Evolutionary conservation across 2,888 invertebrate species (phyloP), one percentile per base, ranked within the genome.

Genomic region (Cheilosia variabilis): DNA sequence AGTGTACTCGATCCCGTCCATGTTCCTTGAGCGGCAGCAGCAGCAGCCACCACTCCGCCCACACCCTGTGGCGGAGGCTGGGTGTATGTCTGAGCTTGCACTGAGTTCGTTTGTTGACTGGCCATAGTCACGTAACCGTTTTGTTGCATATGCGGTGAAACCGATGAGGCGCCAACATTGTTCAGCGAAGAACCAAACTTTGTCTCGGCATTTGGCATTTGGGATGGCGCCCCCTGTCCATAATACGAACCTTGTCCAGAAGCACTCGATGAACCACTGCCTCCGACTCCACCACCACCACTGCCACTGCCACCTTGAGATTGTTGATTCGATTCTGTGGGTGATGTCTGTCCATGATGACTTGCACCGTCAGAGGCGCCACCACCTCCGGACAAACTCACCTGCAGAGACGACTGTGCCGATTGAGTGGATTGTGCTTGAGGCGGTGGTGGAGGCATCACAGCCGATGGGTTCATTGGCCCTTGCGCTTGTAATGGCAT

Each of bases 1-100:
- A 98, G 94, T 31, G 98, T 98, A 92, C 96, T 98, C 88, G 96
- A 96, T 22, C 97, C 97, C 3, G 96, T 96, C 97, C 97, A 97
- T 5, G 96, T 96, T 37, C 95, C 95, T 91, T 93, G 94, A 10
- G 93, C 45, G 45, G 37, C 47, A 47, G 47, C 93, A 7, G 92
- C 92, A 4, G 92, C 89, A 7, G 90, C 89, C 66, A 88, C 89
- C 9, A 87, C 88, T 1, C 87, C 68, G 0, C 84, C 86, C 31
- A 90, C 90, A 22, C 81, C 81, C 45, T 66, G 81, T 31, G 81
- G 76, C 9, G 81, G 81, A 89, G 91, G 86, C 37, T 89, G 88
- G 90, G 92, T 88, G 89, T 91, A 88, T 90, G 92, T 41, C 92
- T 93, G 88, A 91, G 92, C 88, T 91, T 93, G n/a, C 92, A 93